Evolutionary conservation across 2,888 invertebrate genomes (phyloP), one percentile per base, ranked within the genome.

Genomic region (Lydus trimaculatus): DNA sequence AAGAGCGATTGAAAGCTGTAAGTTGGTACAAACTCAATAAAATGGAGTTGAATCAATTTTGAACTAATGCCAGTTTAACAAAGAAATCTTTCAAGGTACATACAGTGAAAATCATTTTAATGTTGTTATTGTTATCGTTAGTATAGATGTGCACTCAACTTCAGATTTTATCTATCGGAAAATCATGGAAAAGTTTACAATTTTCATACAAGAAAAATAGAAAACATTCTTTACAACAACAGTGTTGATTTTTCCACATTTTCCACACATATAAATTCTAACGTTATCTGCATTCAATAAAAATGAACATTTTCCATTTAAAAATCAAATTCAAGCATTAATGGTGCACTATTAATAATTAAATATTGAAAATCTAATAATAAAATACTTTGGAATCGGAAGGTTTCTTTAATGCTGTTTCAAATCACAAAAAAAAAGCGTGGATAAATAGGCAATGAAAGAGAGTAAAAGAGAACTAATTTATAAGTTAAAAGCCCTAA

Each of bases 401-500:
- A 36, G 36, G 13, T 36, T 36, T 43, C n/a, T 0, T 43, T n/a
- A 43, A 43, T 43, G 7, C 1, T n/a, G n/a, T 43, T 43, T n/a
- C n/a, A n/a, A n/a, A 43, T 3, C 43, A 17, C 2, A 6, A 43
- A 43, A n/a, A 8, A 43, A 43, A n/a, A 11, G 1, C 11, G 33
- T 0, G 33, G 39, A 17, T 43, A 17, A 17, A 17, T 43, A 17
- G 43, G 17, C n/a, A 43, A 58, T 59, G 31, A 60, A 62, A 52
- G 59, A 25, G 43, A 64, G 28, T 64, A 64, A 64, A 60, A 68
- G 61, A 31, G 28, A 67, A 52, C 33, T 52, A 63, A 63, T 67
- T 63, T 63, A 43, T 63, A 63, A 64, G 60, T 60, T 60, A 67
- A 64, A 56, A 63, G 63, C 66, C 56, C 52, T 60, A 52, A 64